Evolutionary conservation across 2,797 vertebrate genomes (phyloP), one percentile per base, ranked within the genome.

Genomic region (Peromyscus melanophrys): DNA sequence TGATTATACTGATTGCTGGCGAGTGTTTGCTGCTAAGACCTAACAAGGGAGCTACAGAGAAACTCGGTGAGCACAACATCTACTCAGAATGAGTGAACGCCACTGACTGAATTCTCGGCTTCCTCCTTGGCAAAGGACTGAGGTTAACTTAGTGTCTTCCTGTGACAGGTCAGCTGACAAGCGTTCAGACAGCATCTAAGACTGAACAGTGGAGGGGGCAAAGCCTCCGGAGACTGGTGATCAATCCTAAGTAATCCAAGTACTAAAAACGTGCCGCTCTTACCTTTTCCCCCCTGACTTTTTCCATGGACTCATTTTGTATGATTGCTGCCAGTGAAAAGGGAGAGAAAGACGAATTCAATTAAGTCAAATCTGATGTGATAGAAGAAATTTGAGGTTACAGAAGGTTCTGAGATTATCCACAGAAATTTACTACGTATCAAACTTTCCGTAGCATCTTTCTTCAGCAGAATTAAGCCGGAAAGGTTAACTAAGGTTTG

Each of bases 41-140:
- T 61, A 90, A 84, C 12, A 96, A 80, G 61, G 65, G 27, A 96
- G 63, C 78, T 73, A n/a, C 90, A 93, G 86, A 93, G 94, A 97
- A 86, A 31, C 34, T 57, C 4, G 55, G 29, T 40, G 46, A 95
- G 73, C 4, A 19, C 63, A 81, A 71, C 52, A 52, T 34, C 69
- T 4, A 2, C 23, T 21, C 12, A 13, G 67, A 88, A 87, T 29
- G 12, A 31, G 55, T n/a, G 49, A 59, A 49, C 14, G 6, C 59
- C 27, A 52, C 29, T 16, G 55, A 91, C 40, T 29, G 10, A 85
- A 93, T 17, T 9, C 34, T 49, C n/a, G 77, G 6, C 81, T 95
- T 88, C 52, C 34, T 84, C 75, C 14, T 92, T 89, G 87, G 73
- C 61, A 82, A 90, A 94, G 25, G 4, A 63, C 91, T 46, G 5